Evolutionary conservation across 2,797 vertebrate genomes (phyloP).

Genomic region (Coreius guichenoti): DNA sequence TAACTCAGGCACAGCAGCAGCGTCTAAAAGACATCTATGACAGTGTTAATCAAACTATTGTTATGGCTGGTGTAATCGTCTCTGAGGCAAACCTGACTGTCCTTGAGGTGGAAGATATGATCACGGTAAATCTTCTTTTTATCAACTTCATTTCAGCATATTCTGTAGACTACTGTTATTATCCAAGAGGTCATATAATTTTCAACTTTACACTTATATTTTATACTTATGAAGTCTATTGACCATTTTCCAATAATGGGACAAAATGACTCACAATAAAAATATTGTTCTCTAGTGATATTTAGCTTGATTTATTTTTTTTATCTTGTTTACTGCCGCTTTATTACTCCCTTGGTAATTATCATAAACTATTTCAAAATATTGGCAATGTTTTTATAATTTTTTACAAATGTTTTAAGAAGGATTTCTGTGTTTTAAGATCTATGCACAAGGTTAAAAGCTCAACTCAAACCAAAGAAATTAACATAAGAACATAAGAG

Average conservation of each 20-base stretch:
- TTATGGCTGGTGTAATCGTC: slow-evolving; percentile 69
- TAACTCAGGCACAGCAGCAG: slow-evolving; percentile 69
- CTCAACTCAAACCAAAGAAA: not conserved
- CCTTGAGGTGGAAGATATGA: slow-evolving; percentile 78
- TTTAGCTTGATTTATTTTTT: not conserved
- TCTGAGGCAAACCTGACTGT: slow-evolving; percentile 66
- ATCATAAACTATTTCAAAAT: not conserved
- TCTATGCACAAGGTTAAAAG: not conserved
- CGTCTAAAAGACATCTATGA: slow-evolving; percentile 71
- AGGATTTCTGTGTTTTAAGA: not conserved
- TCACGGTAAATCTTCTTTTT: slow-evolving; percentile 78
- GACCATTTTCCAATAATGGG: not conserved
- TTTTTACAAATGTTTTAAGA: not conserved
- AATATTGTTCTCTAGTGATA: not conserved
- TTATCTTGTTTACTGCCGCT: not conserved
- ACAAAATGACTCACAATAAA: not conserved
- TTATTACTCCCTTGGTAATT: not conserved
- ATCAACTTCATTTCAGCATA: not conserved
- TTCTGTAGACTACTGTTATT: not conserved
- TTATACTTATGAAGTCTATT: not conserved
- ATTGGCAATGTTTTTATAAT: not conserved
- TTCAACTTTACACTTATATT: not conserved
- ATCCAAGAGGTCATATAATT: not conserved
- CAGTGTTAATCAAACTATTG: slow-evolving; percentile 75
- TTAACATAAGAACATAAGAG: not conserved